Base-by-base conservation (phyloP, 1,140 invertebrate genomes). In the Solenopsis invicta region DNA sequence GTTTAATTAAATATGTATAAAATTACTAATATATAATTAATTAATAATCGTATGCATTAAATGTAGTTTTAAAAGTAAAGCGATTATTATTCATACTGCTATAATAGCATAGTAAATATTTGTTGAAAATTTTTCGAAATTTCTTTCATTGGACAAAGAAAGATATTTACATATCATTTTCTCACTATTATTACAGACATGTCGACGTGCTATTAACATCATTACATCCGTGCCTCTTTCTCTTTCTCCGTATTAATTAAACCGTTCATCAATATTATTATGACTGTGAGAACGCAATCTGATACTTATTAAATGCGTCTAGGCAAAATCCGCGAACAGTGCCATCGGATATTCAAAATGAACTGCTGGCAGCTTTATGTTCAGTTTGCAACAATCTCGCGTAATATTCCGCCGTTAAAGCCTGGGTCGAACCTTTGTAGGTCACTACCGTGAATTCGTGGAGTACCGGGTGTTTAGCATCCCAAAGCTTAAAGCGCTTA, bases 351-450 rank as follows among this genome's bases (percentile, higher is more conserved):
- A 86, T 29, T 66, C 34, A 24, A 2, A 82, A 72, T 69, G 24
- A 86, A 69, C 62, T 69, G 41, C 64, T 50, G 52, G 34, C 18
- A 56, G 74, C 74, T 87, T 87, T 80, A 77, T 69, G 72, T 69
- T 67, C 34, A 34, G 4, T 45, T 64, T 29, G 62, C 80, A 52
- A n/a, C 54, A 48, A 59, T 59, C 48, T 16, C 64, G 48, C 37
- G 62, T 64, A 72, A 87, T 90, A 87, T 87, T 89, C 72, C 45
- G 16, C 61, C 34, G 52, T 52, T 84, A 77, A 90, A 87, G 12
- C 87, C 74, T 34, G 10, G 56, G 37, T 21, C 61, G 12, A 80
- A 66, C 80, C 45, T 89, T 90, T 90, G 81, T 72, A 87, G 69
- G 75, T 90, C 89, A 85, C 62, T 13, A 77, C 18, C 78, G 34